A percentile compares a stretch with the other conserved stretches of the same genome.
These are phyloP conservation scores for Opisthograptis luteolata DNA, from an alignment of 2,888 invertebrate species.

Conservation along the genomic window DNA sequence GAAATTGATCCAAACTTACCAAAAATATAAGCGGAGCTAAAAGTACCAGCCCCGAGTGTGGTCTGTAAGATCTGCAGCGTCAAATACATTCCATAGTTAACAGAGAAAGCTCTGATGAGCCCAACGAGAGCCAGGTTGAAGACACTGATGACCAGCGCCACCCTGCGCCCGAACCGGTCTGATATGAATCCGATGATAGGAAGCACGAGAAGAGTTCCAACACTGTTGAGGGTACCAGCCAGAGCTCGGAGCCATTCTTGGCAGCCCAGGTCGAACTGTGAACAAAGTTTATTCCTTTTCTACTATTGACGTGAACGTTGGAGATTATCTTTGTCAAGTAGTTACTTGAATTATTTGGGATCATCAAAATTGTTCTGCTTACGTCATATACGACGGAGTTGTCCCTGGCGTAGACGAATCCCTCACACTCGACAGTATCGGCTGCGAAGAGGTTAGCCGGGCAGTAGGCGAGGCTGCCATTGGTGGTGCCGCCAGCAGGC, in stretches of 20 bases:
- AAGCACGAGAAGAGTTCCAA: constrained; percentile 88
- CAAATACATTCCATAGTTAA: constrained; percentile 81
- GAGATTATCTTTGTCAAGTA: background rate
- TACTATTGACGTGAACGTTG: no score
- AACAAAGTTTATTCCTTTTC: no score
- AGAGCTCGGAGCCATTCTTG: constrained; percentile 88
- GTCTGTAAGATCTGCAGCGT: constrained; percentile 80
- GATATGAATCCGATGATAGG: constrained; percentile 88
- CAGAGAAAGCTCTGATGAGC: constrained; percentile 80
- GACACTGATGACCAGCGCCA: constrained; percentile 75
- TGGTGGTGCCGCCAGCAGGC: constrained; percentile 37
- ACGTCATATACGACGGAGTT: constrained; percentile 73
- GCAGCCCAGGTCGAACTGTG: constrained; percentile 87
- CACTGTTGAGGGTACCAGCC: constrained; percentile 88
- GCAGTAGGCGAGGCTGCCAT: constrained; percentile 54
- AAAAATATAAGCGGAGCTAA: constrained; percentile 76
- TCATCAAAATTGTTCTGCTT: constrained; percentile 40
- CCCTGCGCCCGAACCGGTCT: constrained; percentile 84
- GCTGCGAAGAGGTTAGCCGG: constrained; percentile 56
- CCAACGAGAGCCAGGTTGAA: constrained; percentile 75
- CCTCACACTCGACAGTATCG: constrained; percentile 48
- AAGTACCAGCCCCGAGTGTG: constrained; percentile 79
- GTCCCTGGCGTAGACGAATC: constrained; percentile 60
- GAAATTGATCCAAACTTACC: constrained; percentile 48
- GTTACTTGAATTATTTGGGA: no score